Evolutionary conservation across 2,797 vertebrate genomes (phyloP).

Genomic region (Hippopotamyrus pictus): DNA sequence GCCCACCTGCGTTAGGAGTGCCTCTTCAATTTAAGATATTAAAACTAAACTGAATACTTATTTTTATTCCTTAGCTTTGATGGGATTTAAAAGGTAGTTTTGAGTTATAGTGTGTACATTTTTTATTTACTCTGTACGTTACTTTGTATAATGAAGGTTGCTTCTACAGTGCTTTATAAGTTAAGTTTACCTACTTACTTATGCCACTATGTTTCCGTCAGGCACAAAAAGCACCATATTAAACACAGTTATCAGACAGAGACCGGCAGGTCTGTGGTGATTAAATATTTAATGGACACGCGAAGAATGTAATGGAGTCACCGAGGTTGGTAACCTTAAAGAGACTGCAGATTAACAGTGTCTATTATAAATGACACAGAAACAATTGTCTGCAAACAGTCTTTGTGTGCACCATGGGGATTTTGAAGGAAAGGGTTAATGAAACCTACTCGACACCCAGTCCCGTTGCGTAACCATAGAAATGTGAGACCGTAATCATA

Average conservation of each 20-base stretch:
- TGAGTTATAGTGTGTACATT: not conserved
- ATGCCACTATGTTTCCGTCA: not conserved
- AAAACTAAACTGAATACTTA: not conserved
- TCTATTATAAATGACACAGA: not conserved
- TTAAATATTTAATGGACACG: not conserved
- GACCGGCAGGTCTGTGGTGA: not conserved
- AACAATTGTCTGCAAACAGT: not conserved
- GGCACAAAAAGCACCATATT: not conserved
- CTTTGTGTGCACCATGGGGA: not conserved
- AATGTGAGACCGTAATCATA: conserved; percentile 12
- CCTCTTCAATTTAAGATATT: not conserved
- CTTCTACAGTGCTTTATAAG: not conserved
- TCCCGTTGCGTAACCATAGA: conserved; percentile 5
- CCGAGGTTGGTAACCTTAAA: not conserved
- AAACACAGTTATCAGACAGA: not conserved
- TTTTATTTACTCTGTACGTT: not conserved
- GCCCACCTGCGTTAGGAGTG: not conserved
- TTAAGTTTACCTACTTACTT: not conserved
- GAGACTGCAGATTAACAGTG: not conserved
- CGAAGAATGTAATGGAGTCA: not conserved
- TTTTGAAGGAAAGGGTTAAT: conserved; percentile 10
- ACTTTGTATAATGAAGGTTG: not conserved
- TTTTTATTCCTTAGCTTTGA: not conserved
- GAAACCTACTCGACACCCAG: not conserved
- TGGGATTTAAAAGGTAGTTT: not conserved